phyloP scores from a whole-genome alignment of 1,140 invertebrate genomes.

The Riptortus pedestris region DNA sequence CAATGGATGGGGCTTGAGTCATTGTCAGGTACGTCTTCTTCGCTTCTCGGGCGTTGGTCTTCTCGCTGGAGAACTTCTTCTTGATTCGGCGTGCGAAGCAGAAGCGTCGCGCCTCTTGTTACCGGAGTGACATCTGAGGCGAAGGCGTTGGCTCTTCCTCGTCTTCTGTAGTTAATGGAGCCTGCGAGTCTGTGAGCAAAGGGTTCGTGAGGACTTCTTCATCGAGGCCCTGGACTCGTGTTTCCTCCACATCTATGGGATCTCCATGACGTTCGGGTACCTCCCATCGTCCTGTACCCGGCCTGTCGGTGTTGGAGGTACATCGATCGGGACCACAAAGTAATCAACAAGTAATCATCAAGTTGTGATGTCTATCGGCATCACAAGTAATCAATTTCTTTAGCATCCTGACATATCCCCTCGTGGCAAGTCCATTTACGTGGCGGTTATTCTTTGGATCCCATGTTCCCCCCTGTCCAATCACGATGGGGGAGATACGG shows the following conservation, averaged over 20 bases:
- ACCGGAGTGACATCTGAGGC: slow-evolving; percentile 31
- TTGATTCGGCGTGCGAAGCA: neutral
- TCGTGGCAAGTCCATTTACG: neutral
- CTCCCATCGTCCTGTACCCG: too few species aligned
- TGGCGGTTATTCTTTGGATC: slow-evolving; percentile 3
- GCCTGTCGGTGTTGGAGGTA: slow-evolving; percentile 25
- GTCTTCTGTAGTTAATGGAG: neutral
- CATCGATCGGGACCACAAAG: slow-evolving; percentile 34
- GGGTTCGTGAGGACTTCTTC: too few species aligned
- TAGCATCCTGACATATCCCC: slow-evolving; percentile 25
- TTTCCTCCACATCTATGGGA: too few species aligned
- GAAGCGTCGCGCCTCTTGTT: slow-evolving; percentile 24
- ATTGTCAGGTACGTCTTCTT: too few species aligned
- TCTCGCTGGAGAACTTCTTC: neutral
- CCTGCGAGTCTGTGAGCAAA: too few species aligned
- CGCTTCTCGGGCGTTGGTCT: too few species aligned
- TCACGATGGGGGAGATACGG: slow-evolving; percentile 1
- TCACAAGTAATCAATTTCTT: slow-evolving; percentile 30
- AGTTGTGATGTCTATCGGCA: slow-evolving; percentile 28
- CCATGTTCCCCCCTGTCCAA: slow-evolving; percentile 12
- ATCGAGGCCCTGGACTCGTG: too few species aligned
- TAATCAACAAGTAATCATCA: too few species aligned
- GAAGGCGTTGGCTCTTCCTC: slow-evolving; percentile 26
- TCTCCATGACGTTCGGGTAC: too few species aligned
- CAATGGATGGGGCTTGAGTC: too few species aligned